A percentile compares a stretch with the other conserved stretches of the same genome.
These are phyloP conservation scores for Fistularia commersonii DNA, from an alignment of 2,797 vertebrate species.

Conservation along the genomic window DNA sequence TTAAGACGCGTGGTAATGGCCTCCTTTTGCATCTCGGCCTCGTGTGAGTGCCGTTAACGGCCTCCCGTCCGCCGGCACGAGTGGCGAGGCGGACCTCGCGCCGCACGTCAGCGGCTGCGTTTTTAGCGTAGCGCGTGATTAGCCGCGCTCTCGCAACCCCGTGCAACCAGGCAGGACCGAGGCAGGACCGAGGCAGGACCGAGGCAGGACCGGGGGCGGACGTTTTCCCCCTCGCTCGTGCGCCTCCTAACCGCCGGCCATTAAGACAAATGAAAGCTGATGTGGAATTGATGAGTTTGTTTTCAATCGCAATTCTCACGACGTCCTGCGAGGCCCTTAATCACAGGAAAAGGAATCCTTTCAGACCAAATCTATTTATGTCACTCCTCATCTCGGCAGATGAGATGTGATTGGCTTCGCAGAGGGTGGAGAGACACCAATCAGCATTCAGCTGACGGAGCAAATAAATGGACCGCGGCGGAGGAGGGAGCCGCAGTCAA, in stretches of 20 bases:
- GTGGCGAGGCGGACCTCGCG: no score
- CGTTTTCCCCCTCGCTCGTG: no score
- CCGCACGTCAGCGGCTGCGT: no score
- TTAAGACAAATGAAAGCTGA: constrained; percentile 66
- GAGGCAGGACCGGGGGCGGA: constrained; percentile 20
- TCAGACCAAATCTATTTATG: constrained; percentile 51
- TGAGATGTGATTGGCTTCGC: constrained; percentile 44
- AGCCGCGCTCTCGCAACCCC: background rate
- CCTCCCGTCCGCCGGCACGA: constrained; percentile 1
- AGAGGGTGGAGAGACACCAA: constrained; percentile 16
- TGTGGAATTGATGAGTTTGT: constrained; percentile 68
- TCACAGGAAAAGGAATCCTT: constrained; percentile 57
- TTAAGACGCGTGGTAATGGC: constrained; percentile 49
- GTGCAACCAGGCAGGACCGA: constrained; percentile 17
- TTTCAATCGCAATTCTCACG: constrained; percentile 51
- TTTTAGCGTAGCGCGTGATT: no score
- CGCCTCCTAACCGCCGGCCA: constrained; percentile 56
- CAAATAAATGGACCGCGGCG: constrained; percentile 21
- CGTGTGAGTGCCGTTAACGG: constrained; percentile 30
- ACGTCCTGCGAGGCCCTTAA: constrained; percentile 44
- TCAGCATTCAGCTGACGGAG: constrained; percentile 29
- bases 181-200: constrained; percentile 27
- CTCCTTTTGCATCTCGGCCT: constrained; percentile 27
- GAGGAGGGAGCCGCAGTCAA: no score
- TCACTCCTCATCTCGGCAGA: constrained; percentile 50